phyloP scores from a whole-genome alignment of 64 coral and sea anemone genomes.

The Montipora sp. region DNA sequence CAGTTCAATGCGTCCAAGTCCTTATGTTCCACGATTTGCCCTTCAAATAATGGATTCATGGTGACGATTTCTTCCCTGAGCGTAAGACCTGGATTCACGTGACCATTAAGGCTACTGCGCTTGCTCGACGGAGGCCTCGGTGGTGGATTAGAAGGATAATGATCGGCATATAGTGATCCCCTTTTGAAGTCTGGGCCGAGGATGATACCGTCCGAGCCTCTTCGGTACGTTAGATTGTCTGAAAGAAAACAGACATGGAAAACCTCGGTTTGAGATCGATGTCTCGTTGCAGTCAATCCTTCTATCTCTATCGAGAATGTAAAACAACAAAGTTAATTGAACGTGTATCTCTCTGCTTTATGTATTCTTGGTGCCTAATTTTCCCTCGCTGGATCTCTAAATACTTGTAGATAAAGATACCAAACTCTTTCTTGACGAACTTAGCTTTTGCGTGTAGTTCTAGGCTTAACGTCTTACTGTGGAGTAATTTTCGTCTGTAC shows the following conservation, averaged over 20 bases:
- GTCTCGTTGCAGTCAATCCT: background rate
- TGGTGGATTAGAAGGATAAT: slow-evolving; percentile 4
- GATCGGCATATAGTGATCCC: slow-evolving; percentile 22
- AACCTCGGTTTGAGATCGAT: background rate
- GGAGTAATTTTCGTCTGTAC: too few species aligned
- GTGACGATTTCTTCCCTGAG: slow-evolving; percentile 3
- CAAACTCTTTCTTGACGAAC: too few species aligned
- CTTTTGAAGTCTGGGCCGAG: background rate
- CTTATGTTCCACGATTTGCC: slow-evolving; percentile 21
- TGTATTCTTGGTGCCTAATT: too few species aligned
- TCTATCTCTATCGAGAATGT: background rate
- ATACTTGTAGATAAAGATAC: too few species aligned
- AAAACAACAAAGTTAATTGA: too few species aligned
- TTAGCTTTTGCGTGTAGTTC: too few species aligned
- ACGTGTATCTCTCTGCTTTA: too few species aligned
- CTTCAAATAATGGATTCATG: slow-evolving; percentile 44
- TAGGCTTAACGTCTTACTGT: too few species aligned
- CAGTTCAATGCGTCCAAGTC: slow-evolving; percentile 30
- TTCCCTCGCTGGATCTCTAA: too few species aligned
- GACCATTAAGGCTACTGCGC: slow-evolving; percentile 22
- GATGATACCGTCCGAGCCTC: slow-evolving; percentile 4
- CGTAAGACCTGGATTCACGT: slow-evolving; percentile 26
- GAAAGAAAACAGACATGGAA: background rate
- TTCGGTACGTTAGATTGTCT: slow-evolving; percentile 10
- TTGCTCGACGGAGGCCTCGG: slow-evolving; percentile 24